A percentile compares a stretch with the other conserved stretches of the same genome.
Evolutionary conservation across 2,888 invertebrate genomes (phyloP).

Genomic region (Coelopa pilipes): DNA sequence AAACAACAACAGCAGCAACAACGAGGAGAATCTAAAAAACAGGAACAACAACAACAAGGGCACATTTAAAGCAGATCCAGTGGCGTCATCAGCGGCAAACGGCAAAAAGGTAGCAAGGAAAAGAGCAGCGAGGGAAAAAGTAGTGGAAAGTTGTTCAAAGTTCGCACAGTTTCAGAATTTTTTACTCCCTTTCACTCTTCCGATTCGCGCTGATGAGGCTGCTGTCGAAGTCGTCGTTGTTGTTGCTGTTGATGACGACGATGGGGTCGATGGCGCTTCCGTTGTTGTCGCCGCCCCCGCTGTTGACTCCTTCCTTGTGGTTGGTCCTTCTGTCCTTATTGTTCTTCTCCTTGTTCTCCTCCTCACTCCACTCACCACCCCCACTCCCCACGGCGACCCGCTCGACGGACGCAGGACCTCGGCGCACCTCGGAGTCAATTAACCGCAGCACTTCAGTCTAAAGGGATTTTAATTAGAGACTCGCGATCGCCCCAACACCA

Average conservation of each 20-base stretch:
- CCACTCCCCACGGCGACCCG: not conserved
- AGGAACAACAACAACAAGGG: too few species aligned
- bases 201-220: too few species aligned
- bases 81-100: too few species aligned
- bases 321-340: not conserved
- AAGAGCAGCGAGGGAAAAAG: not conserved
- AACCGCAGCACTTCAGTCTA: conserved; percentile 35
- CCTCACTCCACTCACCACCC: too few species aligned
- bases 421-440: conserved; percentile 28
- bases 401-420: not conserved
- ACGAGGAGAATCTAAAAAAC: not conserved
- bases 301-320: not conserved
- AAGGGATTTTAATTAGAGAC: conserved; percentile 38
- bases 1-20: not conserved
- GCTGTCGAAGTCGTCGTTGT: too few species aligned
- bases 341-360: too few species aligned
- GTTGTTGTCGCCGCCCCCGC: not conserved
- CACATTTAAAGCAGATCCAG: too few species aligned
- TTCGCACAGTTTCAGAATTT: not conserved
- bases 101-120: too few species aligned
- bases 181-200: too few species aligned
- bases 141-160: not conserved
- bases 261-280: too few species aligned
- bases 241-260: too few species aligned
- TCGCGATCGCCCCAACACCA: not conserved